Evolutionary conservation across 2,797 vertebrate genomes (phyloP), one percentile per base, ranked within the genome.

Genomic region (Falco columbarius): DNA sequence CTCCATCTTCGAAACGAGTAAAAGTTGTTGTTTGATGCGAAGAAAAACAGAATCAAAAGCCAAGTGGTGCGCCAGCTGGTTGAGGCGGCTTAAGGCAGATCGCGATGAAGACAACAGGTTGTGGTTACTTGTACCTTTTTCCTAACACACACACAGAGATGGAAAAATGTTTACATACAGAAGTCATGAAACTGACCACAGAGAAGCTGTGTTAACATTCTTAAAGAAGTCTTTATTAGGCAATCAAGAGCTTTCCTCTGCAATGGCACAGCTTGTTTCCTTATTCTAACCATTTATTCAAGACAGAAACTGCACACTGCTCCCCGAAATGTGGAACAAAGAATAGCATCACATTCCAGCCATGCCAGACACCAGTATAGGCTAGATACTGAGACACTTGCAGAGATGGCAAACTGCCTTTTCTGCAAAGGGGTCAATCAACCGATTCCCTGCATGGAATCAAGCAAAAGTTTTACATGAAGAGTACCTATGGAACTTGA

Each of bases 11-110:
- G 98, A 98, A 34, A 99, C 97, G 0, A 99, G 98, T 36, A 98
- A 97, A 88, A 99, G 99, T 97, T 99, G 99, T 86, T 99, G 99
- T 92, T 99, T 99, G 98, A 99, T 99, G 95, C 99, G 99, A 93
- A 99, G 98, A 96, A 99, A 99, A 79, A 99, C 99, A 0, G 99
- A 99, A 95, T 99, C 99, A 3, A 99, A 99, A n/a, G 99, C 99
- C 96, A 99, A 98, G 96, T 99, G 99, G 96, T 99, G 99, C 70
- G 98, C 99, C 96, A 99, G 98, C 98, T 99, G 99, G 98, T 99
- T 99, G 81, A 99, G 99, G 89, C 99, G 99, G 62, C 98, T 98
- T 77, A 99, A 98, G 20, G 99, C 98, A 0, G 97, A 81, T 1
- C 99, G 98, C 1, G 98, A 97, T 0, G 98, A 97, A 1, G 98